phyloP scores from a whole-genome alignment of 1,140 invertebrate genomes.

The Caenorhabditis tropicalis region DNA sequence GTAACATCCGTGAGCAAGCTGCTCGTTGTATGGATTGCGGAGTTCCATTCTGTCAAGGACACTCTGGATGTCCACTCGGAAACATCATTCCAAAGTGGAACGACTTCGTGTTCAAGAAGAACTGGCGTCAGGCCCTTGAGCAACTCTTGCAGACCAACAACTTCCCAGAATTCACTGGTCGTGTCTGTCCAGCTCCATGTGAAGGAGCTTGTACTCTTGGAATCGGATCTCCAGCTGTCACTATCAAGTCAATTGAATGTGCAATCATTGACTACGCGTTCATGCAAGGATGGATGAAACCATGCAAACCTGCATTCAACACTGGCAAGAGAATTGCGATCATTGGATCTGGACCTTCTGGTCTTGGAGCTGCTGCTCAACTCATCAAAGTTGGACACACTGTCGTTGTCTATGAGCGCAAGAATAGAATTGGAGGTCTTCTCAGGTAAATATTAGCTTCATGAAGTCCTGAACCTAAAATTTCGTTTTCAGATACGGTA shows the following conservation, averaged over 20 bases:
- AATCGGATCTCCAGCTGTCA: conserved; percentile 92
- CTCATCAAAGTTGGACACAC: conserved; percentile 87
- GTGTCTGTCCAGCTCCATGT: conserved; percentile 97
- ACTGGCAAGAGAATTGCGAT: conserved; percentile 88
- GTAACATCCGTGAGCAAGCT: conserved; percentile 87
- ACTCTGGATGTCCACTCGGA: conserved; percentile 93
- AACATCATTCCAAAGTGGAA: conserved; percentile 99
- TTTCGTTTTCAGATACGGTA: conserved; percentile 81
- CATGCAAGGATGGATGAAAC: conserved; percentile 91
- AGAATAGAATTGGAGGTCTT: conserved; percentile 91
- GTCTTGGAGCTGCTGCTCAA: conserved; percentile 94
- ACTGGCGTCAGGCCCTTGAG: conserved; percentile 94
- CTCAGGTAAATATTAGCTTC: conserved; percentile 79
- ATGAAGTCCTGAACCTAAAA: background rate
- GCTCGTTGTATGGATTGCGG: conserved; percentile 99
- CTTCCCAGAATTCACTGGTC: conserved; percentile 97
- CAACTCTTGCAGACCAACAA: conserved; percentile 97
- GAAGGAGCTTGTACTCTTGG: conserved; percentile 96
- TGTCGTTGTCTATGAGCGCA: conserved; percentile 94
- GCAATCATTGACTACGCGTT: conserved; percentile 98
- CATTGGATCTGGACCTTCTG: conserved; percentile 91
- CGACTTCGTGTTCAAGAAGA: conserved; percentile 88
- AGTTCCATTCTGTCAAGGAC: conserved; percentile 96
- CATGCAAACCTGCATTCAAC: conserved; percentile 79
- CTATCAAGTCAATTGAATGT: conserved; percentile 99